phyloP scores from a whole-genome alignment of 2,888 invertebrate species.

The Steinernema carpocapsae region DNA sequence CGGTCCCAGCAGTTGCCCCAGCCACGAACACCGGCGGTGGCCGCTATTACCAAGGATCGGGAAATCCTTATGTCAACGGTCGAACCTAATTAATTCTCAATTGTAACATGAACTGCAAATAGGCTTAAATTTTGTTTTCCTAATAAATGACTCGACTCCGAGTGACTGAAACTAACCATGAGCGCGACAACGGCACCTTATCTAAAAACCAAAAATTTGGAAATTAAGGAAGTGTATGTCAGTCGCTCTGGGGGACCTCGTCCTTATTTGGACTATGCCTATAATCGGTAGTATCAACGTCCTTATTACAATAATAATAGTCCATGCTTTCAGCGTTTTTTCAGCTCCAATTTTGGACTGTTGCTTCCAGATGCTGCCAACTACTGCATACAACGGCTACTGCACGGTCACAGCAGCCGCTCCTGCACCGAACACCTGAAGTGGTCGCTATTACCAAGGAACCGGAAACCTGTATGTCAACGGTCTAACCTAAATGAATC shows the following conservation, averaged over 20 bases:
- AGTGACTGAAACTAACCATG: too few species aligned
- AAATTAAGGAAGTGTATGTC: constrained; percentile 48
- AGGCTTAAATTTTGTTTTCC: too few species aligned
- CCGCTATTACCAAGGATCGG: not conserved
- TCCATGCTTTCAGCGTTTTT: constrained; percentile 4
- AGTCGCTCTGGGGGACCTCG: not conserved
- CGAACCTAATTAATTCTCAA: too few species aligned
- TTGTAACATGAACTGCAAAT: too few species aligned
- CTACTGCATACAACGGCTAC: constrained; percentile 2
- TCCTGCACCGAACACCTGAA: not conserved
- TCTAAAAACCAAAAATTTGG: constrained; percentile 53
- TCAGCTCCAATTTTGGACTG: not conserved
- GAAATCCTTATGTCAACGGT: not conserved
- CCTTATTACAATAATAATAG: not conserved
- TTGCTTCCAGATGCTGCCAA: not conserved
- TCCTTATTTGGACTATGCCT: constrained; percentile 5
- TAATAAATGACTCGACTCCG: too few species aligned
- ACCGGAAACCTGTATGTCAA: too few species aligned
- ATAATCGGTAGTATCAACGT: constrained; percentile 16
- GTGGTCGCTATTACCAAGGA: too few species aligned
- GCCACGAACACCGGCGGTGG: not conserved
- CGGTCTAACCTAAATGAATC: too few species aligned
- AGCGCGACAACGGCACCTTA: too few species aligned
- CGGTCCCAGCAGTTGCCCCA: not conserved
- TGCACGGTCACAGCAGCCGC: not conserved